Evolutionary conservation across 2,797 vertebrate genomes (phyloP).

Genomic region (Masticophis lateralis): DNA sequence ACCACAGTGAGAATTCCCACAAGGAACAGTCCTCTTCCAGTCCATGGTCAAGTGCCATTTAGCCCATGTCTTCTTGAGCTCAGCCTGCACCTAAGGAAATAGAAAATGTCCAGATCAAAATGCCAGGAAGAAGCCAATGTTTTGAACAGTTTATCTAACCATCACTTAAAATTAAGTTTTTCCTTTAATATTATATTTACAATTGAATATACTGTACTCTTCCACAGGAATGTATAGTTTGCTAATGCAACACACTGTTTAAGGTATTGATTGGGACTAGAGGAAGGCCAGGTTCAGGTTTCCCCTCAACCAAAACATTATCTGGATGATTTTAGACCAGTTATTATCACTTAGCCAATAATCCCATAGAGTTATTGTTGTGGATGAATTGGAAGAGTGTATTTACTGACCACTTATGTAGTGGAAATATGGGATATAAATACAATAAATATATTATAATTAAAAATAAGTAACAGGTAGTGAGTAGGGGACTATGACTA

Average conservation of each 20-base stretch:
- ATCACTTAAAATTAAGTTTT: background rate
- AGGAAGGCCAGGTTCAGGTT: background rate
- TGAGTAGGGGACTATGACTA: background rate
- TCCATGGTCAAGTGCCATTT: conserved; percentile 82
- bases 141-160: background rate
- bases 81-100: conserved; percentile 80
- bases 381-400: background rate
- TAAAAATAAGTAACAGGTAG: background rate
- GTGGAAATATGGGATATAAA: background rate
- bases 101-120: background rate
- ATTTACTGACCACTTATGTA: background rate
- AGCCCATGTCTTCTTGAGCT: conserved; percentile 86
- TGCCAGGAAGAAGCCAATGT: background rate
- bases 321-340: background rate
- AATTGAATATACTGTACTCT: background rate
- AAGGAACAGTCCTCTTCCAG: conserved; percentile 77
- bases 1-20: conserved; percentile 76
- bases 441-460: background rate
- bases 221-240: background rate
- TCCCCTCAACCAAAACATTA: background rate
- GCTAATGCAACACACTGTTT: background rate
- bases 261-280: background rate
- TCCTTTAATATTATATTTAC: background rate
- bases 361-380: background rate
- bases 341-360: background rate